phyloP scores from a whole-genome alignment of 2,888 invertebrate genomes.

The Cantharis rustica region DNA sequence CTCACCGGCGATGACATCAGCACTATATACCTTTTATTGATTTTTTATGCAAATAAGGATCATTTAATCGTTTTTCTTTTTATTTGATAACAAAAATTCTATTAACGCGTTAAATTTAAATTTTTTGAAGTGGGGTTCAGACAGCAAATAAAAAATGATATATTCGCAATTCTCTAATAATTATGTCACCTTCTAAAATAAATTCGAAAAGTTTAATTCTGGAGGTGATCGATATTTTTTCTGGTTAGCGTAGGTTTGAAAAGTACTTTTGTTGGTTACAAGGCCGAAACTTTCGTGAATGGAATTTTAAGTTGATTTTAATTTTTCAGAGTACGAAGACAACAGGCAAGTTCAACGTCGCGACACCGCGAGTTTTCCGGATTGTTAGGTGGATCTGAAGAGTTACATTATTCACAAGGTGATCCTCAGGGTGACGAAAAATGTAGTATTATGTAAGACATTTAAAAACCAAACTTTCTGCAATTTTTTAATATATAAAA shows the following conservation, averaged over 20 bases:
- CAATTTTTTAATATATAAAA: neutral
- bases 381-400: conserved; percentile 55
- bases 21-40: neutral
- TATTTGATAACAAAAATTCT: neutral
- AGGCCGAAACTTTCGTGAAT: neutral
- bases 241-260: neutral
- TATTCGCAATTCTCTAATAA: neutral
- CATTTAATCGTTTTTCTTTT: neutral
- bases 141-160: neutral
- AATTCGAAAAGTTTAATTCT: neutral
- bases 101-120: neutral
- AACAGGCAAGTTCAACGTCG: conserved; percentile 57
- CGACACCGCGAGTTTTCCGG: conserved; percentile 60
- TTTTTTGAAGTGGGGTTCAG: neutral
- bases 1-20: neutral
- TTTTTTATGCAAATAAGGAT: neutral
- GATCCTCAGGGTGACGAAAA: conserved; percentile 61
- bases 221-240: neutral
- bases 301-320: neutral
- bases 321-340: conserved; percentile 52
- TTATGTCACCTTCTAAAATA: neutral
- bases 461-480: neutral
- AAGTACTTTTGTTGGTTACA: neutral
- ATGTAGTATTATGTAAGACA: conserved; percentile 61
- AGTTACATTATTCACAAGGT: conserved; percentile 61